Evolutionary conservation across 2,888 invertebrate species (phyloP), one percentile per base, ranked within the genome.

Genomic region (Camponotus fellah): DNA sequence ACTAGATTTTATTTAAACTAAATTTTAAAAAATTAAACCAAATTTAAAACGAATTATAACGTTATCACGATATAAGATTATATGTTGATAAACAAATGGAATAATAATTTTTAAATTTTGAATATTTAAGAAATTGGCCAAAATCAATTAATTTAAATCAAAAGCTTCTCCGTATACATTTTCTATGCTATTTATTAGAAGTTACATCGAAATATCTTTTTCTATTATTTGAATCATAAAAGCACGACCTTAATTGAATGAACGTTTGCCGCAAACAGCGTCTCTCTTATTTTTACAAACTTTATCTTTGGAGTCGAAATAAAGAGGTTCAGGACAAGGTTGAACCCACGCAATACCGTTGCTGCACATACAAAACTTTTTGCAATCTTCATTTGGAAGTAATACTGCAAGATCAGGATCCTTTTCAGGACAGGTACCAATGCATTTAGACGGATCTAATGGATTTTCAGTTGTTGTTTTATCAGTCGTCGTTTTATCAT

Each of bases 281-380:
- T 91, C 90, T 8, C 90, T 88, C 3, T 37, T 10, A 2, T 87
- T 89, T 56, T 92, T 92, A 21, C 94, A 94, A 4, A 91, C 88
- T 83, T 88, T 71, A 2, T 82, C 3, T 3, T 76, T 0, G 0
- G 87, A 80, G 74, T 92, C 92, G 64, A 85, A 93, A 17, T 79
- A 71, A 5, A 75, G 46, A 3, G 21, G 21, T 0, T 21, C 17
- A 9, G 88, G 89, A 75, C 93, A 93, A 5, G 76, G 4, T 26
- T 87, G 82, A 0, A 88, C 86, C 26, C 83, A 84, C 0, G 87
- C 46, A 43, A 46, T 14, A 17, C 87, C 87, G 14, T 81, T 77
- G 26, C 86, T 84, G 53, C 92, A 92, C 26, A 88, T 81, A 69
- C 93, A 92, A 82, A 89, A 93, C 49, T 90, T 92, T n/a, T 85